Base-by-base conservation (phyloP, 1,140 invertebrate genomes). In the Drosophila tristis region DNA sequence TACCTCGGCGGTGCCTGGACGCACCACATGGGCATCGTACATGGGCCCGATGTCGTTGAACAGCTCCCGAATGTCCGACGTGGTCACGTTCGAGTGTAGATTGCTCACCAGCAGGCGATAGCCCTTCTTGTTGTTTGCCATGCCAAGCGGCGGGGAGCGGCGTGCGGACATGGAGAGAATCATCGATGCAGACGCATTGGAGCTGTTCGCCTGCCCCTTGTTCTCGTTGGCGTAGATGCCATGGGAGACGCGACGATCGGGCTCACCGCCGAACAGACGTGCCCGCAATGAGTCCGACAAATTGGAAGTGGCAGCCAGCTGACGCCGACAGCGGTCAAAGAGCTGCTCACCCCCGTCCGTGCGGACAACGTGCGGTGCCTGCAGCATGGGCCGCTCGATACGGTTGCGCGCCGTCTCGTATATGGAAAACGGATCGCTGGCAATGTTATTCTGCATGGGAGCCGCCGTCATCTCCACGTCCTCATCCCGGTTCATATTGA, bases 21-120 rank as follows among this genome's bases (percentile, higher is more conserved):
- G 95, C n/a, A 98, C 95, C 77, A 98, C 93, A 77, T 95, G 94
- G 2, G 97, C 97, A 70, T 96, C 95, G 43, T 97, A 92, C 82
- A 99, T 94, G 49, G 96, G 95, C 9, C 98, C 98, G 63, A 98
- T 96, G 89, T 98, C 97, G 87, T 97, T 97, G 93, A 98, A 98
- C 49, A 99, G 93, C 93, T 99, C 98, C 95, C 96, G 95, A 72
- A 98, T 97, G 92, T 98, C 97, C 80, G 97, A 95, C 72, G 96
- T 96, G 5, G 96, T 97, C 0, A 98, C 97, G 76, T 95, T 95
- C 2, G 94, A 93, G 77, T 97, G 96, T 49, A 98, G 94, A 93
- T 98, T 98, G 58, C 97, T 97, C 0, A 98, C 96, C 66, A 97
- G 95, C 80, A 97, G 96, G 81, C 96, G 93, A 85, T 95, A 96